Evolutionary conservation across 2,888 invertebrate species (phyloP).

Genomic region (Plemyria rubiginata): DNA sequence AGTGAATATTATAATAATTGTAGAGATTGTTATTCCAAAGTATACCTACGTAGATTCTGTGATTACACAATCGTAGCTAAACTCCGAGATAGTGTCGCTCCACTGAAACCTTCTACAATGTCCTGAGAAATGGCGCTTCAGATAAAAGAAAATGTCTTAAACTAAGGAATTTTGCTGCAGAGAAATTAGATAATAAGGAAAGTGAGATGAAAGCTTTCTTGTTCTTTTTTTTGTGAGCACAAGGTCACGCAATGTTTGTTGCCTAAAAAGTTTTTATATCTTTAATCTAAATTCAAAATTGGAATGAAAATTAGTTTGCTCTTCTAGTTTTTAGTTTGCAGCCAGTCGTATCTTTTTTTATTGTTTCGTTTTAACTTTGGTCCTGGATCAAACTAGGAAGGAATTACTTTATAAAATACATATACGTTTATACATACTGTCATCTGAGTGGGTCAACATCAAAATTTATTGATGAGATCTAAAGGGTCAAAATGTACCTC

Average conservation of each 20-base stretch:
- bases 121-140: constrained; percentile 63
- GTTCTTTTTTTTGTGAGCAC: constrained; percentile 13
- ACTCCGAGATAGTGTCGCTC: constrained; percentile 63
- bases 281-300: constrained; percentile 11
- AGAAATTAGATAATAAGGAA: constrained; percentile 42
- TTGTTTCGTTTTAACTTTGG: no score
- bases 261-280: constrained; percentile 14
- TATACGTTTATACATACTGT: neutral
- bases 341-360: neutral
- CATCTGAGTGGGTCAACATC: constrained; percentile 4
- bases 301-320: neutral
- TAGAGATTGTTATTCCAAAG: neutral
- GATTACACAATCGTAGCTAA: constrained; percentile 57
- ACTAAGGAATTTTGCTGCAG: constrained; percentile 50
- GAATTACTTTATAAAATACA: neutral
- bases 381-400: neutral
- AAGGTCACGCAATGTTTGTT: constrained; percentile 7
- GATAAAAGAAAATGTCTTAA: constrained; percentile 72
- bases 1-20: no score
- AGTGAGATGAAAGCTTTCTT: constrained; percentile 34
- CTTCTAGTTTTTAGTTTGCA: neutral
- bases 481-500: constrained; percentile 27
- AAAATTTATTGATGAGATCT: constrained; percentile 23
- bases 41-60: constrained; percentile 44
- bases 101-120: constrained; percentile 62